Conservation (phyloP, 2,113 vertebrate genomes). For the Sphyrna mokarran region DNA sequence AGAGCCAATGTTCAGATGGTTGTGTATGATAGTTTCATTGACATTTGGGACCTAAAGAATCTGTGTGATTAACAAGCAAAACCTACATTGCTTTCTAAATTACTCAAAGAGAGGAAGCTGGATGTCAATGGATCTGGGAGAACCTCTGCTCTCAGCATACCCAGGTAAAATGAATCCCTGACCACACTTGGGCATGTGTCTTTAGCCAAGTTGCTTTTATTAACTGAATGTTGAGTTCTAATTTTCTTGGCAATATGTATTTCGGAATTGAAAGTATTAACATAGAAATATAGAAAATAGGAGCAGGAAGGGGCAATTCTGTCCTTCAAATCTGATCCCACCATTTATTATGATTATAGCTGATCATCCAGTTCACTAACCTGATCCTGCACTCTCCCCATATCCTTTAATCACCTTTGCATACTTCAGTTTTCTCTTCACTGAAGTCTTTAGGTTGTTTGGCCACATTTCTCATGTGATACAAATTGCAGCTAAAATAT, state of each 20-base stretch:
- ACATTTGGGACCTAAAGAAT: background rate
- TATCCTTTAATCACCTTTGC: background rate
- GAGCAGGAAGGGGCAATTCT: too few species aligned
- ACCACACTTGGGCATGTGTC: background rate
- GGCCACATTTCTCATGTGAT: background rate
- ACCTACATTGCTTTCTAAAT: background rate
- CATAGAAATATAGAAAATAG: too few species aligned
- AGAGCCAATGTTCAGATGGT: background rate
- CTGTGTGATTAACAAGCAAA: background rate
- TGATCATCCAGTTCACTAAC: too few species aligned
- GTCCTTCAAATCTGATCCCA: too few species aligned
- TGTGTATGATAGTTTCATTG: background rate
- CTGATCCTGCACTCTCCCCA: too few species aligned
- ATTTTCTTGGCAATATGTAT: background rate
- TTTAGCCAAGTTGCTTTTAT: background rate
- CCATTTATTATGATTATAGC: too few species aligned
- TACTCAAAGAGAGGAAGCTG: background rate
- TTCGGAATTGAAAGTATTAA: background rate
- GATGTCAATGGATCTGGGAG: background rate
- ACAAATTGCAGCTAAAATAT: background rate
- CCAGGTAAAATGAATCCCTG: background rate
- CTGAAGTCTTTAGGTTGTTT: background rate
- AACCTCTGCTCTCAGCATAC: background rate
- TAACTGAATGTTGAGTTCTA: background rate
- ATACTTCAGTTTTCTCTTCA: background rate